Evolutionary conservation across 35 echinoderm and acorn worm species (phyloP).

Genomic region (Apostichopus parvimensis): DNA sequence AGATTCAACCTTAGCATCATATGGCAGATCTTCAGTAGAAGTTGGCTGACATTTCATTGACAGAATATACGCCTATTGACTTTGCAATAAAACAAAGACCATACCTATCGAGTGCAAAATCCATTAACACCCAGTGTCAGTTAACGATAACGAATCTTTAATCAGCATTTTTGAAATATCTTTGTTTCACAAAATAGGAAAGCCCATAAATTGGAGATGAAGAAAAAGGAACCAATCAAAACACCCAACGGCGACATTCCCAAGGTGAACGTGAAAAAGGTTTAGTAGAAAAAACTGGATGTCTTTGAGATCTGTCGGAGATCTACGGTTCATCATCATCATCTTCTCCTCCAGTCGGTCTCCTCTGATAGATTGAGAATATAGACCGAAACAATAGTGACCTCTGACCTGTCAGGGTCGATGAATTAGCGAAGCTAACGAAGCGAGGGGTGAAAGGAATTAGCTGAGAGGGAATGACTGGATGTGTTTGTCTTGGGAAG

Average conservation of each 20-base stretch:
- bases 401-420: neutral
- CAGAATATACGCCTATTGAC: too few species aligned
- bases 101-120: too few species aligned
- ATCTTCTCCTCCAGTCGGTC: neutral
- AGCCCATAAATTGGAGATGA: neutral
- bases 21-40: too few species aligned
- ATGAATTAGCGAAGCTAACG: neutral
- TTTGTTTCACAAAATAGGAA: neutral
- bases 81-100: too few species aligned
- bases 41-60: too few species aligned
- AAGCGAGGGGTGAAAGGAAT: neutral
- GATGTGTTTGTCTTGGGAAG: neutral
- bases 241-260: slow-evolving; percentile 55
- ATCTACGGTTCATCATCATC: neutral
- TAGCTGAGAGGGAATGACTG: neutral
- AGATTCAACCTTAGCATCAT: too few species aligned
- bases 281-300: neutral
- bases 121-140: too few species aligned
- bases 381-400: neutral
- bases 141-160: too few species aligned
- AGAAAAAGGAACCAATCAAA: slow-evolving; percentile 1
- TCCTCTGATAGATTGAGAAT: neutral
- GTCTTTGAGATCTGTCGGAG: too few species aligned
- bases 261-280: slow-evolving; percentile 22
- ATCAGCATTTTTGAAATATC: too few species aligned